These are phyloP conservation scores for Bostrychus sinensis DNA, from an alignment of 2,113 vertebrate genomes.

Conservation along the genomic window DNA sequence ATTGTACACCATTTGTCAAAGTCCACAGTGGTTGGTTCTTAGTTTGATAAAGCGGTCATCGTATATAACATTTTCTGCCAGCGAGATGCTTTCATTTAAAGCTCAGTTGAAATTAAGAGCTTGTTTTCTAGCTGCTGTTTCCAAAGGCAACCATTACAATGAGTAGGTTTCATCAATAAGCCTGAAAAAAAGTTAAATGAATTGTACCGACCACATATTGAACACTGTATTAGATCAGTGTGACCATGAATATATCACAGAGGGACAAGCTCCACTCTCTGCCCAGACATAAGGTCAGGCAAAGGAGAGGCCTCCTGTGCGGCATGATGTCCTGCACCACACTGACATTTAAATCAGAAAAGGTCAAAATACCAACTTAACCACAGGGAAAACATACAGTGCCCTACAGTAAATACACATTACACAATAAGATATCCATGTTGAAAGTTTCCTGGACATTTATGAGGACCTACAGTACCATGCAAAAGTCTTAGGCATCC, in stretches of 20 bases:
- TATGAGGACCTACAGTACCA: too few relatives aligned
- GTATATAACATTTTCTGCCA: background rate
- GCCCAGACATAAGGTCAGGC: background rate
- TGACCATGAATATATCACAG: constrained; percentile 29
- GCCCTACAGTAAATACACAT: background rate
- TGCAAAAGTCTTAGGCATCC: too few relatives aligned
- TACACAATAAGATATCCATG: background rate
- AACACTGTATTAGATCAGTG: constrained; percentile 41
- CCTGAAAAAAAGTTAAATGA: background rate
- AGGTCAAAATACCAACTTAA: background rate
- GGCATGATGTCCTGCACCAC: constrained; percentile 10
- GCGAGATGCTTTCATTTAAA: constrained; percentile 9
- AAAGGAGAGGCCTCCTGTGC: constrained; percentile 1
- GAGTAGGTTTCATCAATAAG: constrained; percentile 31
- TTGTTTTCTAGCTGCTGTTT: constrained; percentile 31
- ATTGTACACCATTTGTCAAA: too few relatives aligned
- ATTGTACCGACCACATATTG: constrained; percentile 12
- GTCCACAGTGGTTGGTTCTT: too few relatives aligned
- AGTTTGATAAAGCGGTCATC: too few relatives aligned
- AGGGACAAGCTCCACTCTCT: constrained; percentile 8
- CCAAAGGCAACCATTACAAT: constrained; percentile 51
- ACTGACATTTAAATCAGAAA: constrained; percentile 9
- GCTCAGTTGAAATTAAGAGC: constrained; percentile 35
- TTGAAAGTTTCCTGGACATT: too few relatives aligned
- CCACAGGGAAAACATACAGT: background rate